These are phyloP conservation scores for Gasterosteus nipponicus DNA, from an alignment of 2,113 vertebrate genomes.

Conservation along the genomic window DNA sequence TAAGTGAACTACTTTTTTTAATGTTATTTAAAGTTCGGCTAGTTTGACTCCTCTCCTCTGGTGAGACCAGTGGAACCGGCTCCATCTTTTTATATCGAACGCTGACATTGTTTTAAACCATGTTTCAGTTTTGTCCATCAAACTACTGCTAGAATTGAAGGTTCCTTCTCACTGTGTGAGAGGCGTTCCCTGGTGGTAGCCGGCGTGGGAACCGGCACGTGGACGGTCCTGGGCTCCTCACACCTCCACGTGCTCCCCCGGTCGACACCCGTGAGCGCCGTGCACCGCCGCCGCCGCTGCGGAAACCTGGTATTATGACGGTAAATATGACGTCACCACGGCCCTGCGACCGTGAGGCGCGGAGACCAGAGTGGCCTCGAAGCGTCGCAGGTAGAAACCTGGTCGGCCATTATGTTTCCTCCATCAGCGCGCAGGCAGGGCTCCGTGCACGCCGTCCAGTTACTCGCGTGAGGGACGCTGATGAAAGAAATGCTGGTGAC, in stretches of 20 bases:
- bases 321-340: background rate
- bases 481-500: slow-evolving; percentile 32
- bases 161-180: background rate
- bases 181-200: background rate
- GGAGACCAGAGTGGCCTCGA: slow-evolving; percentile 13
- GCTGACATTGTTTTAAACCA: slow-evolving; percentile 8
- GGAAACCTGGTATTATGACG: background rate
- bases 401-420: background rate
- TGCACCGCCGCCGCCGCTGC: too few species aligned
- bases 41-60: background rate
- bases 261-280: slow-evolving; percentile 47
- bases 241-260: background rate
- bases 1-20: slow-evolving; percentile 3
- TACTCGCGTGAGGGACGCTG: background rate
- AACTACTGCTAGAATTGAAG: background rate
- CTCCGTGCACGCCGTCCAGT: slow-evolving; percentile 9
- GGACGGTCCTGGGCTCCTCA: background rate
- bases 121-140: background rate
- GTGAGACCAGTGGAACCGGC: background rate
- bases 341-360: too few species aligned
- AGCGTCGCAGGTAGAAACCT: background rate
- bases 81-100: background rate
- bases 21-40: background rate
- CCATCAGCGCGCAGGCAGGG: slow-evolving; percentile 1
- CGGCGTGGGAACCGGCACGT: background rate